phyloP scores from a whole-genome alignment of 2,888 invertebrate species.

The Cosmorhoe ocellata region DNA sequence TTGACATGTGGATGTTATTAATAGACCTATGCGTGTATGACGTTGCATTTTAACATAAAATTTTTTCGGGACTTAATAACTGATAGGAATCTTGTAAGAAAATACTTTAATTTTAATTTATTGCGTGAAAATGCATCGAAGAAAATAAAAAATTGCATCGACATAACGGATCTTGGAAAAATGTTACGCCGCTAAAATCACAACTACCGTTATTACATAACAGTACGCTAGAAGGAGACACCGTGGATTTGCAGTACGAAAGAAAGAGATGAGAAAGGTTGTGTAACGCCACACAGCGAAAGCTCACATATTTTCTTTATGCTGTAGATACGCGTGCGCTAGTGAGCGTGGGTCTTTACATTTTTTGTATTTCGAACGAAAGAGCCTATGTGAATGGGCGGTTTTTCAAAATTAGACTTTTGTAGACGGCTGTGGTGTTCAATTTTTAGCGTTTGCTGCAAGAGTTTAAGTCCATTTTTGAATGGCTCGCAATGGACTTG shows the following conservation, averaged over 20 bases:
- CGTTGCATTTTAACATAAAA: constrained; percentile 21
- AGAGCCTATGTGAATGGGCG: constrained; percentile 60
- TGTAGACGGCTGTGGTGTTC: constrained; percentile 41
- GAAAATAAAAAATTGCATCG: constrained; percentile 26
- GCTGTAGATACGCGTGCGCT: constrained; percentile 38
- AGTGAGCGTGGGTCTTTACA: constrained; percentile 70
- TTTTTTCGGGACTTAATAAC: constrained; percentile 11
- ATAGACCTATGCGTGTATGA: constrained; percentile 53
- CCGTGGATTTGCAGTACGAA: constrained; percentile 39
- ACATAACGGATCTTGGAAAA: constrained; percentile 72
- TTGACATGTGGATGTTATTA: constrained; percentile 69
- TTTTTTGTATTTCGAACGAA: constrained; percentile 63
- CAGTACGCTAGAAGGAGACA: constrained; percentile 62
- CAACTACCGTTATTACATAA: constrained; percentile 82
- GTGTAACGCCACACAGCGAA: constrained; percentile 80
- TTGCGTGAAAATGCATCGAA: constrained; percentile 19
- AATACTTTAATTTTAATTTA: background rate
- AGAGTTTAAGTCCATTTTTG: constrained; percentile 53
- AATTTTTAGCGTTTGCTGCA: constrained; percentile 47
- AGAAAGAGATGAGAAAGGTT: constrained; percentile 65
- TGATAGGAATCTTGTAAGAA: constrained; percentile 21
- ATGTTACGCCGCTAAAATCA: constrained; percentile 75
- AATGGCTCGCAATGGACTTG: constrained; percentile 38
- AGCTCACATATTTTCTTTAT: constrained; percentile 75
- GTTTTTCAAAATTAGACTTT: constrained; percentile 66